These are phyloP conservation scores for Nesidiocoris tenuis DNA, from an alignment of 2,888 invertebrate species.

Conservation along the genomic window DNA sequence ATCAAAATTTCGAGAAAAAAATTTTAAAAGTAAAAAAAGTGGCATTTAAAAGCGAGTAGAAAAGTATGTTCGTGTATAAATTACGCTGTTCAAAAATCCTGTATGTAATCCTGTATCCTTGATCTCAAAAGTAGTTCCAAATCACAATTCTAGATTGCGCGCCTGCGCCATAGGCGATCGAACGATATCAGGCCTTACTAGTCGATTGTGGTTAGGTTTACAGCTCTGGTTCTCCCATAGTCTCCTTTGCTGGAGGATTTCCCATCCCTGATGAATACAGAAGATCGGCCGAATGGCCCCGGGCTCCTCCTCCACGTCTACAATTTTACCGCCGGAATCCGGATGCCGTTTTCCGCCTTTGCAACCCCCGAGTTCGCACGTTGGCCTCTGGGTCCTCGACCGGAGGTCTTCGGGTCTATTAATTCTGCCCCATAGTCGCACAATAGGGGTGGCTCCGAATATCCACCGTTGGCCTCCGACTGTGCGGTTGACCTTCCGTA, in stretches of 20 bases:
- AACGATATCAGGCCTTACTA: too few species aligned
- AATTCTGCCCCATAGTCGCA: constrained; percentile 4
- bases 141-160: too few species aligned
- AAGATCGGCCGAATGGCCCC: constrained; percentile 20
- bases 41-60: too few species aligned
- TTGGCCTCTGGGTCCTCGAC: constrained; percentile 1
- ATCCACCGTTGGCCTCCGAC: constrained; percentile 3
- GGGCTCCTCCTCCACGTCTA: neutral
- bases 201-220: too few species aligned
- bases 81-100: too few species aligned
- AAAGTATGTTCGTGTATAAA: too few species aligned
- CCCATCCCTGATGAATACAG: constrained; percentile 34
- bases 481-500: neutral
- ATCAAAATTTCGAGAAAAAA: too few species aligned
- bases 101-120: too few species aligned
- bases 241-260: constrained; percentile 21
- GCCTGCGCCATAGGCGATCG: too few species aligned
- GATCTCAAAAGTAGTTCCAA: too few species aligned
- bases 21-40: too few species aligned
- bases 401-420: constrained; percentile 29
- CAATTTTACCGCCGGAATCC: neutral
- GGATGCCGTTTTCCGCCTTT: constrained; percentile 29
- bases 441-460: neutral
- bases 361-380: too few species aligned
- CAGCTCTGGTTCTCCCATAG: constrained; percentile 6